Conservation (phyloP, 2,113 vertebrate species). For the Sturnira hondurensis region DNA sequence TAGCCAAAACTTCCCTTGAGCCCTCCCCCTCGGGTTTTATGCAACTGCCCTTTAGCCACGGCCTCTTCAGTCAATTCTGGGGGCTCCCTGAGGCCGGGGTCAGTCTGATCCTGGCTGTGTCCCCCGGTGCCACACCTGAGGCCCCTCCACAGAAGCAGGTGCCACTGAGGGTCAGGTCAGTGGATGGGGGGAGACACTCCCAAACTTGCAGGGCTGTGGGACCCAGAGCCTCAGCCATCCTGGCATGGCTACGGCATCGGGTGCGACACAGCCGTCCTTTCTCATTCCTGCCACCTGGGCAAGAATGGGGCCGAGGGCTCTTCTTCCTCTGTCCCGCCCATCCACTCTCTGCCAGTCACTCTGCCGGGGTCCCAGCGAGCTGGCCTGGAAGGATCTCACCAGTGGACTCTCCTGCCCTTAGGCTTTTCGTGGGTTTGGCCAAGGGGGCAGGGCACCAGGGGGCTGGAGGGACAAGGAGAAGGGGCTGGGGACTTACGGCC, state of each 20-base stretch:
- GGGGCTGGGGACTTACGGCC: no score
- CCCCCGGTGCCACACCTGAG: neutral
- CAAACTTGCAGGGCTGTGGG: neutral
- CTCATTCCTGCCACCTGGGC: neutral
- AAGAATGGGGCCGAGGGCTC: neutral
- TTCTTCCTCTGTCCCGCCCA: neutral
- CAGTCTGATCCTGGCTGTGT: no score
- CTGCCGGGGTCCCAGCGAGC: neutral
- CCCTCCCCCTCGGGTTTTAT: neutral
- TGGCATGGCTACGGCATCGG: neutral
- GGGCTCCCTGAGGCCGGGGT: neutral
- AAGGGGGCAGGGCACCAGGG: neutral
- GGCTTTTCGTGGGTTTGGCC: no score
- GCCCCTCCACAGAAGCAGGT: neutral
- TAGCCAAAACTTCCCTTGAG: no score
- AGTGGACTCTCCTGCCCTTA: neutral
- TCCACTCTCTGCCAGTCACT: neutral
- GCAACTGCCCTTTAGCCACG: neutral
- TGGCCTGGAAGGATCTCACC: neutral
- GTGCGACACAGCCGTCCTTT: no score
- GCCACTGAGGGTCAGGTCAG: neutral
- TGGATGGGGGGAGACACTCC: neutral
- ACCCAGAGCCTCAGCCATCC: neutral
- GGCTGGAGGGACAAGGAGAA: accelerated
- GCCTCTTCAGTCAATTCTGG: neutral